Percentiles rank a stretch among this genome's conserved stretches.
These are phyloP conservation scores for Cichladusa arquata DNA, from an alignment of 2,113 vertebrate species.

Conservation along the genomic window DNA sequence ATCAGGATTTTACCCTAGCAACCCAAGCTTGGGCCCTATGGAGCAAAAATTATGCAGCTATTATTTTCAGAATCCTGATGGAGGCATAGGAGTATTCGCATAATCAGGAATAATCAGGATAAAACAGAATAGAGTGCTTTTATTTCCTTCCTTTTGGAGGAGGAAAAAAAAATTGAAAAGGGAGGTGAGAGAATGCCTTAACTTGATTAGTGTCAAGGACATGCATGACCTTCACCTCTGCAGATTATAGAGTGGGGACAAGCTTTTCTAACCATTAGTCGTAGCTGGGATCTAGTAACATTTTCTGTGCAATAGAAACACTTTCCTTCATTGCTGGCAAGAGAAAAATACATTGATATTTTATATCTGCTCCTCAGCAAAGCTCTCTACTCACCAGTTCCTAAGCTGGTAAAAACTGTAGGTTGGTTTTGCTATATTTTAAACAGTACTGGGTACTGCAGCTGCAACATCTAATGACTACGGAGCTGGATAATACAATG, in stretches of 20 bases:
- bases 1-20: not conserved
- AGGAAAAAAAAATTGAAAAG: accelerated
- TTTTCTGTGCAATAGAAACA: not conserved
- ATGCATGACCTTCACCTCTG: not conserved
- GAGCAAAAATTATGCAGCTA: not conserved
- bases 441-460: not conserved
- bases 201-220: not conserved
- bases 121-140: not conserved
- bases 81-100: not conserved
- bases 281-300: not conserved
- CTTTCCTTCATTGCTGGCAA: not conserved
- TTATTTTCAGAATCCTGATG: not conserved
- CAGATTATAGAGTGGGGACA: not conserved
- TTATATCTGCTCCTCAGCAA: not conserved
- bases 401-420: not conserved
- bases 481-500: not conserved
- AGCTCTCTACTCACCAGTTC: not conserved
- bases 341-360: not conserved
- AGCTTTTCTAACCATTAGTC: not conserved
- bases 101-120: not conserved
- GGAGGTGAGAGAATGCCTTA: not conserved
- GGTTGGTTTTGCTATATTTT: not conserved
- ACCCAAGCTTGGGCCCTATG: not conserved
- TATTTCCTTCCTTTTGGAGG: not conserved
- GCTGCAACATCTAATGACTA: not conserved